These are phyloP conservation scores for Dermatemys mawii DNA, from an alignment of 2,113 vertebrate genomes.

Conservation along the genomic window DNA sequence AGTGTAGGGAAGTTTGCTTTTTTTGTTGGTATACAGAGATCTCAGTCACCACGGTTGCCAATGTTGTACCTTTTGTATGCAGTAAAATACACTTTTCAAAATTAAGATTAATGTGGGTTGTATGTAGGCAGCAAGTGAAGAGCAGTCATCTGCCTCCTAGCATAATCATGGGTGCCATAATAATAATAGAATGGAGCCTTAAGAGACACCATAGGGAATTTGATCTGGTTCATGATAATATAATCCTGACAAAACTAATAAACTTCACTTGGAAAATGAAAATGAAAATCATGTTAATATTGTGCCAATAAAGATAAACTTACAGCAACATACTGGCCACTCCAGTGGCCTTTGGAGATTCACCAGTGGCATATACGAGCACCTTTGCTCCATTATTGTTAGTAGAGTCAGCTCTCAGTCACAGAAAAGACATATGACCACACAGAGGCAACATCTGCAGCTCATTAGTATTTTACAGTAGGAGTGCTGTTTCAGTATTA, in stretches of 20 bases:
- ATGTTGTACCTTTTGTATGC: neutral
- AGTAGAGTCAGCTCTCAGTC: slow-evolving; percentile 21
- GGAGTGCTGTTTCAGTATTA: slow-evolving; percentile 45
- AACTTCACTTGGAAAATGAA: neutral
- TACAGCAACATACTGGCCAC: neutral
- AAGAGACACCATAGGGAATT: neutral
- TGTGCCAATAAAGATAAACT: neutral
- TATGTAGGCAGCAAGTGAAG: neutral
- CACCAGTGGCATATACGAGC: neutral
- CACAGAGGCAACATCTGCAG: slow-evolving; percentile 51
- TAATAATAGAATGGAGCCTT: neutral
- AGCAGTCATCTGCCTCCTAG: neutral
- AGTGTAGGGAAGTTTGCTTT: neutral
- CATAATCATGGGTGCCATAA: neutral
- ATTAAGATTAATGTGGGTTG: neutral
- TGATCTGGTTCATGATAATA: neutral
- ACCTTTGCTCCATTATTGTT: slow-evolving; percentile 30
- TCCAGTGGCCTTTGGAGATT: slow-evolving; percentile 2
- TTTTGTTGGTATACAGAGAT: neutral
- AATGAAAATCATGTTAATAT: neutral
- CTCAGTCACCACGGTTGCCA: neutral
- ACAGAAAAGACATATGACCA: neutral
- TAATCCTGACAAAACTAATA: neutral
- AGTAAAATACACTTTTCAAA: neutral
- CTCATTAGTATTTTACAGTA: slow-evolving; percentile 30